Conservation (phyloP, 2,113 vertebrate species). For the Empidonax alnorum region DNA sequence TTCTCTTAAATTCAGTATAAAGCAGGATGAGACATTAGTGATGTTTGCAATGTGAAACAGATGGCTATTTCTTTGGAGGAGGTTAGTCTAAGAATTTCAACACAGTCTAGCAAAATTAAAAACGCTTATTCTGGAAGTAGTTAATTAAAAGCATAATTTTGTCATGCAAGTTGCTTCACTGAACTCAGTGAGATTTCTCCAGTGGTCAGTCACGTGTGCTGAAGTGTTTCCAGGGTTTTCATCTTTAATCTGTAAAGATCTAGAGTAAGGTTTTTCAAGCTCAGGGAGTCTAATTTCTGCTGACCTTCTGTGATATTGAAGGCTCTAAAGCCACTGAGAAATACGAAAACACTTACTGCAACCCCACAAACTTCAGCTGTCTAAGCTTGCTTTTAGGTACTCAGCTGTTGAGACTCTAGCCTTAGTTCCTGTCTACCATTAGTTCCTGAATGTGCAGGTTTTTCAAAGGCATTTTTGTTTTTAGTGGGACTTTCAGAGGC, state of each 20-base stretch:
- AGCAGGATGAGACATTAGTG: background rate
- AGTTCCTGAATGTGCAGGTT: background rate
- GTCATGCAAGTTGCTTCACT: background rate
- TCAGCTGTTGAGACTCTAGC: background rate
- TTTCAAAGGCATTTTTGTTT: background rate
- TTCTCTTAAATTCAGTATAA: background rate
- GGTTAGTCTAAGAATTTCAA: constrained; percentile 14
- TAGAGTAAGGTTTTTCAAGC: background rate
- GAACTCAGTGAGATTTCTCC: background rate
- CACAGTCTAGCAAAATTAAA: constrained; percentile 38
- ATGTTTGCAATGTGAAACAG: background rate
- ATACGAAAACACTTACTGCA: background rate
- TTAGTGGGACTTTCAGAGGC: background rate
- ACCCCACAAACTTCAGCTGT: background rate
- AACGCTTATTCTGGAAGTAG: background rate
- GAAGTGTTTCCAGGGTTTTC: background rate
- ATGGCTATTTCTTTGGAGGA: constrained; percentile 27
- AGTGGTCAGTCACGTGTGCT: background rate
- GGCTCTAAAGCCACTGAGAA: background rate
- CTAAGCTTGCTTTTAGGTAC: background rate
- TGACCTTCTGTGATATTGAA: background rate
- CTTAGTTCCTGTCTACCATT: background rate
- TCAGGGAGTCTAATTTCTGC: background rate
- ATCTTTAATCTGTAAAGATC: background rate
- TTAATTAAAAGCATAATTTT: background rate